Percentiles rank a stretch among this genome's conserved stretches.
These are phyloP conservation scores for Pseudopipra pipra DNA, from an alignment of 2,113 vertebrate genomes.

Conservation along the genomic window DNA sequence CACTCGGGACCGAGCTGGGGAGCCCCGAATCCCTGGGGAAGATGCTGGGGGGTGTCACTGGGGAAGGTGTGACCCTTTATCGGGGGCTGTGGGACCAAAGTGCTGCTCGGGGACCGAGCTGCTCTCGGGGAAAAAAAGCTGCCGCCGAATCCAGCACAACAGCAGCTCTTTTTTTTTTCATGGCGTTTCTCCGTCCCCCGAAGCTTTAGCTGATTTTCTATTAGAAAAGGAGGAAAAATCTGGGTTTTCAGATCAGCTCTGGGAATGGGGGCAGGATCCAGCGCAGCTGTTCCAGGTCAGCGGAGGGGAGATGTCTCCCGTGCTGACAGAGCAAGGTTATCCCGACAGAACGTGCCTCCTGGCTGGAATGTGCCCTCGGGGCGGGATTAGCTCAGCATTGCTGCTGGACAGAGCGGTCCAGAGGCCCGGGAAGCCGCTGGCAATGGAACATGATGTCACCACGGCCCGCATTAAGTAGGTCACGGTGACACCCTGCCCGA, in stretches of 20 bases:
- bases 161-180: background rate
- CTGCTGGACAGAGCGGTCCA: background rate
- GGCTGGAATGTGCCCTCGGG: background rate
- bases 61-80: accelerated
- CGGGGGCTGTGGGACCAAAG: accelerated
- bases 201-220: background rate
- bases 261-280: background rate
- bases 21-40: accelerated
- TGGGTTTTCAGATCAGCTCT: constrained; percentile 37
- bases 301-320: background rate
- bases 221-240: background rate
- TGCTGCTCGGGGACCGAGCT: background rate
- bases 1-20: background rate
- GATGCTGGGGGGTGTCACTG: accelerated
- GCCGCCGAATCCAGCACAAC: background rate
- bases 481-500: background rate
- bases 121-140: background rate
- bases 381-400: background rate
- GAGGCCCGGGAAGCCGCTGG: background rate
- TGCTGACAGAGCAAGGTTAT: background rate
- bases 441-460: background rate
- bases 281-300: background rate
- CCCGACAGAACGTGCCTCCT: background rate
- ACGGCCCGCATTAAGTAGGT: background rate
- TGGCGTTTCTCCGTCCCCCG: background rate